Evolutionary conservation across 1,140 invertebrate genomes (phyloP), one percentile per base, ranked within the genome.

Genomic region (Heliconius hewitsoni): DNA sequence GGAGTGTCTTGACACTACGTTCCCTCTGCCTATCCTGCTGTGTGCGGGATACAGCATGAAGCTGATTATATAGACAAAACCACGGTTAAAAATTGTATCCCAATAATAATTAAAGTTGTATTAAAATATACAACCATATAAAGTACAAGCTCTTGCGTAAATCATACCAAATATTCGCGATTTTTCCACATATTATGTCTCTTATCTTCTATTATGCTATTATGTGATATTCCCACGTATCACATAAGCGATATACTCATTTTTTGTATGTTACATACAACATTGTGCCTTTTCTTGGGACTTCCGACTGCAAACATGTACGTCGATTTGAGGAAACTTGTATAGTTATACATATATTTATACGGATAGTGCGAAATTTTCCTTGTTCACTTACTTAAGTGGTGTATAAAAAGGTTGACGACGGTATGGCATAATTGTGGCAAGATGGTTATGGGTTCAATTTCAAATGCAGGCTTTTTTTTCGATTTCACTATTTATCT

Each of bases 121-220:
- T 66, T 11, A 66, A 66, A 30, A 57, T n/a, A 6, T 13, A 46
- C 42, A 46, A 13, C 3, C 57, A 30, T 66, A 66, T 18, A 23
- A 57, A 19, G 8, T 60, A 27, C 55, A 60, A 23, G 60, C 11
- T 27, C 3, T 66, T 66, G 60, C 23, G 60, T 66, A 66, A 66
- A 30, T 1, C 60, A 66, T 11, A 30, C 27, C 60, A 66, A 66
- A 66, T 66, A n/a, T 66, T 66, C 27, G 60, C 60, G 9, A 66
- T 66, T 66, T 66, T 66, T 66, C 60, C 60, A 66, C 60, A 66
- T 66, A 66, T 30, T 66, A 66, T 30, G 60, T 30, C 60, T 60
- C 57, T 66, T 66, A 66, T 66, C 60, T 66, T 11, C 60, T 30
- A 66, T 30, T 30, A 66, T 30, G 27, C n/a, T 66, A 66, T 66